These are phyloP conservation scores for Acrocephalus arundinaceus DNA, from an alignment of 2,113 vertebrate species.

Conservation along the genomic window DNA sequence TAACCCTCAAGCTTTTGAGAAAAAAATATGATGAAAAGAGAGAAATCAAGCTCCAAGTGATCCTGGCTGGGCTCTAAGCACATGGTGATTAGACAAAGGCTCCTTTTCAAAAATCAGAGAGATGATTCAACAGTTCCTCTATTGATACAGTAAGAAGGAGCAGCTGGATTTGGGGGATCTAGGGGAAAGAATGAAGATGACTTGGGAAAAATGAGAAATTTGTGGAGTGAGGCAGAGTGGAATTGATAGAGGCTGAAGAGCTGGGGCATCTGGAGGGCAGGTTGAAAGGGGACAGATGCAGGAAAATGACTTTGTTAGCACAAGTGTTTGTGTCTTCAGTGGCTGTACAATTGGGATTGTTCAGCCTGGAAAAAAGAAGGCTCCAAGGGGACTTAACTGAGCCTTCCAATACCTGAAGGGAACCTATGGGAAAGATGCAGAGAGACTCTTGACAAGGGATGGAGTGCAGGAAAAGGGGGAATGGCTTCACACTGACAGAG, in stretches of 20 bases:
- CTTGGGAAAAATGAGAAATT: neutral
- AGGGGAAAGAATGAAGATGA: neutral
- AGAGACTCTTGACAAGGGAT: neutral
- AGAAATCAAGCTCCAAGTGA: neutral
- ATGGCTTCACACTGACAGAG: neutral
- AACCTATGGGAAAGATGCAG: neutral
- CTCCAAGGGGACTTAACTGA: accelerated
- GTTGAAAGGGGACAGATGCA: neutral
- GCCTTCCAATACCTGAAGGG: neutral
- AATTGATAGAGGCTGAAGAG: neutral
- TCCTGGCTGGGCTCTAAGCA: neutral
- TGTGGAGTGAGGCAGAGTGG: neutral
- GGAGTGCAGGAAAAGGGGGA: neutral
- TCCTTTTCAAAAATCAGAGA: neutral
- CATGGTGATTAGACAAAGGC: neutral
- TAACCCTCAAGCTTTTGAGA: neutral
- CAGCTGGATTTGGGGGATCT: neutral
- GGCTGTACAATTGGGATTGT: neutral
- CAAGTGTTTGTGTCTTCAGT: neutral
- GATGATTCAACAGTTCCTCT: neutral
- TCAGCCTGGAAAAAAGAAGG: neutral
- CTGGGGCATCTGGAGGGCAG: neutral
- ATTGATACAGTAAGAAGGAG: neutral
- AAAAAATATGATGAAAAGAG: neutral
- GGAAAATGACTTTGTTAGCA: neutral